Percentiles rank a stretch among this genome's conserved stretches.
phyloP scores from a whole-genome alignment of 2,797 vertebrate species.

The Siniperca undulata region DNA sequence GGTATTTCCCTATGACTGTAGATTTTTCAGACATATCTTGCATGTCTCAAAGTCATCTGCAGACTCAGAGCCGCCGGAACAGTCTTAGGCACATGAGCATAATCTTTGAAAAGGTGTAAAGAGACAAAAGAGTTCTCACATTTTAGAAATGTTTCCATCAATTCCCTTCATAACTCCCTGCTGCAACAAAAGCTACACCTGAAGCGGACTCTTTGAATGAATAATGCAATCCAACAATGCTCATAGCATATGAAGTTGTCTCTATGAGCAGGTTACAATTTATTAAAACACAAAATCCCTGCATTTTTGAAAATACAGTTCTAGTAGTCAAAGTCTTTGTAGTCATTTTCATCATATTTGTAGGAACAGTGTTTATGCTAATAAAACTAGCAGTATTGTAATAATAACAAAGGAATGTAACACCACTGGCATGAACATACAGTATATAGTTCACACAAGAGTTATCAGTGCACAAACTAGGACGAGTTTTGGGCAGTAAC shows the following conservation, averaged over 20 bases:
- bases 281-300: not conserved
- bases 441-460: no score
- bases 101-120: not conserved
- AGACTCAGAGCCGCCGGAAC: constrained; percentile 16
- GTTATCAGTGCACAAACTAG: no score
- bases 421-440: not conserved
- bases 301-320: not conserved
- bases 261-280: not conserved
- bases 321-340: not conserved
- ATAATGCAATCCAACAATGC: not conserved
- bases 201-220: not conserved
- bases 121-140: not conserved
- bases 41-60: constrained; percentile 5
- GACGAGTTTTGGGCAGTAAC: no score
- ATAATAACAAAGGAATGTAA: not conserved
- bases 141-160: constrained; percentile 5
- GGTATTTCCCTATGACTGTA: constrained; percentile 19
- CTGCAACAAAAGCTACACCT: constrained; percentile 9
- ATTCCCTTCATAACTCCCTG: constrained; percentile 6
- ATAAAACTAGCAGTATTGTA: not conserved
- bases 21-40: constrained; percentile 12
- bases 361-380: not conserved
- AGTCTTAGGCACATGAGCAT: not conserved
- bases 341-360: not conserved
- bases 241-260: not conserved